A percentile compares a stretch with the other conserved stretches of the same genome.
Conservation (phyloP, 2,797 vertebrate species). For the Protonibea diacanthus region DNA sequence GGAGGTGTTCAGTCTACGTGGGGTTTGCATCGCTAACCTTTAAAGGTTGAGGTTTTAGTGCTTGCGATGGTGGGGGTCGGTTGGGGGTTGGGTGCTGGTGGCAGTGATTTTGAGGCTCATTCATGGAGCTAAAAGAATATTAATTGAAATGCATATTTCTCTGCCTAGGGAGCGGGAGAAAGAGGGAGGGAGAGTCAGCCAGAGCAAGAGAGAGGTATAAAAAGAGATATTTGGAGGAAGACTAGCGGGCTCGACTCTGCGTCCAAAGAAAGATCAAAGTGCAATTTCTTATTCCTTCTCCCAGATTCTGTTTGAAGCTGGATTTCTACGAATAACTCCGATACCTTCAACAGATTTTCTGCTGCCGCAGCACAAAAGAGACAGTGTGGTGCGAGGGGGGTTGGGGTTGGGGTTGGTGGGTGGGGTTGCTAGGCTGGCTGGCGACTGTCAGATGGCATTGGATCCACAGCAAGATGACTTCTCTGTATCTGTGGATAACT, state of each 20-base stretch:
- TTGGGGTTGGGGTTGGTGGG: no score
- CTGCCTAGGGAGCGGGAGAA: conserved; percentile 3
- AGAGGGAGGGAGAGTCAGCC: neutral
- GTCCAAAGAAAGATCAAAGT: conserved; percentile 61
- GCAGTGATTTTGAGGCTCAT: conserved; percentile 29
- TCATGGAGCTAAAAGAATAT: conserved; percentile 50
- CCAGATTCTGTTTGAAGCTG: conserved; percentile 64
- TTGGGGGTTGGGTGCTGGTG: conserved; percentile 50
- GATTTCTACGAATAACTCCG: conserved; percentile 38
- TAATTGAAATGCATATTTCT: conserved; percentile 59
- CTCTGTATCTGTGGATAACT: conserved; percentile 38
- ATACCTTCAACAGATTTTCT: conserved; percentile 49
- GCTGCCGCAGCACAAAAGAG: conserved; percentile 47
- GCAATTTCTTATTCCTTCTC: conserved; percentile 43
- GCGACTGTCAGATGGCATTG: conserved; percentile 58
- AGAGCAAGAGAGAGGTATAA: neutral
- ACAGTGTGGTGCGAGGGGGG: neutral
- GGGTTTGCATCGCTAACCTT: conserved; percentile 1
- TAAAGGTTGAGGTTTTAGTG: conserved; percentile 32
- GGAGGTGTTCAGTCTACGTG: conserved; percentile 11
- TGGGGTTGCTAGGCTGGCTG: conserved; percentile 36
- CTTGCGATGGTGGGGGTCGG: conserved; percentile 23
- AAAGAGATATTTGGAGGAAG: conserved; percentile 14
- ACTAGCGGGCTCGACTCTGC: conserved; percentile 13
- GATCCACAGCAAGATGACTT: conserved; percentile 48